Evolutionary conservation across 2,888 invertebrate species (phyloP), one percentile per base, ranked within the genome.

Genomic region (Charanyca ferruginea): DNA sequence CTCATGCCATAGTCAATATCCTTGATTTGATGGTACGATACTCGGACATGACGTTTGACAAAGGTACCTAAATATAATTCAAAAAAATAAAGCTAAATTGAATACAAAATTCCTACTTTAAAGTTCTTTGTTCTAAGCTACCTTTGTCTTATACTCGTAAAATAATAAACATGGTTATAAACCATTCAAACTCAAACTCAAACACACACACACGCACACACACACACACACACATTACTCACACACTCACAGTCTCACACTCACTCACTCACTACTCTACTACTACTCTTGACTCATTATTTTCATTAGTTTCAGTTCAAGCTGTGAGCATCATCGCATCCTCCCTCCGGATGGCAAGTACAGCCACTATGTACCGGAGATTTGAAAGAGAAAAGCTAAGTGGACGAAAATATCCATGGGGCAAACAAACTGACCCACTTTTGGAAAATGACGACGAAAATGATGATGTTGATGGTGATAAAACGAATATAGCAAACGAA

Each of bases 381-480:
- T 98, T 98, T 85, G 98, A 98, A 91, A 97, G 97, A 77, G 98
- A 98, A 91, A 97, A 97, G 83, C 85, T 97, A 38, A 96, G 96
- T 58, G 98, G 98, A 0, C 96, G 97, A 52, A 96, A 96, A 84
- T 97, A 98, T 89, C 98, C 98, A 2, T 98, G 98, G 98, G 96
- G 96, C 23, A 82, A 83, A 42, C 81, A 81, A 35, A 57, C 71
- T 9, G 79, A 86, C 45, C 80, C 86, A 16, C 28, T 77, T 18
- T 60, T 71, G 28, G 82, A 85, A 53, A 84, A 88, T 3, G 86
- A 90, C n/a, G 91, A 93, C 74, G 83, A 85, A 18, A 60, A 65
- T 1, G 82, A 87, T 28, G 74, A 71, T 66, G 64, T n/a, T 8
- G 78, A 79, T 20, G 78, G 73, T 65, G 75, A 66, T 25, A 78